Conservation (phyloP, 2,113 vertebrate species). For the Entelurus aequoreus region DNA sequence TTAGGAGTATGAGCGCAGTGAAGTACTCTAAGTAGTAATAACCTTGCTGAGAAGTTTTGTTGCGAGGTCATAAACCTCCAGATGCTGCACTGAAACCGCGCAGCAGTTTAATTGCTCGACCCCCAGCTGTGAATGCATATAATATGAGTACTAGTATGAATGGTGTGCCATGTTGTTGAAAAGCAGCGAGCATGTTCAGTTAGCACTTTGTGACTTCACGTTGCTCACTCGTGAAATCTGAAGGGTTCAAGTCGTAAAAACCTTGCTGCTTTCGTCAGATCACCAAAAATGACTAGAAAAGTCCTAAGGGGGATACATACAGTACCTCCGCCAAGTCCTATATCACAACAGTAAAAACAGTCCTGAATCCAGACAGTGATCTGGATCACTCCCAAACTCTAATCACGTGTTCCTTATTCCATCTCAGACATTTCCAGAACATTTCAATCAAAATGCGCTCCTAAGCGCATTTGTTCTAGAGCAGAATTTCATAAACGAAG, state of each 20-base stretch:
- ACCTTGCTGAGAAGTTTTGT: slow-evolving; percentile 7
- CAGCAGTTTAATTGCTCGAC: slow-evolving; percentile 15
- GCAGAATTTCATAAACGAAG: no score
- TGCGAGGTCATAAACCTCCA: slow-evolving; percentile 27
- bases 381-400: no score
- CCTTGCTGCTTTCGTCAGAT: slow-evolving; percentile 20
- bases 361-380: no score
- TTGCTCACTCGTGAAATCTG: slow-evolving; percentile 31
- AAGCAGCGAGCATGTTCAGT: slow-evolving; percentile 10
- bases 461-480: no score
- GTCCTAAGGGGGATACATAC: slow-evolving; percentile 1
- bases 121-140: slow-evolving; percentile 23
- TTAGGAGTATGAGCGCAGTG: background rate
- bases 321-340: no score
- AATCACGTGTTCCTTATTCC: no score
- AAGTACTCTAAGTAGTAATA: slow-evolving; percentile 14
- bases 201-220: background rate
- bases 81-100: slow-evolving; percentile 1
- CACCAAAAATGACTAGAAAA: slow-evolving; percentile 21
- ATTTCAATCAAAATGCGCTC: no score
- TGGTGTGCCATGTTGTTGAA: slow-evolving; percentile 18
- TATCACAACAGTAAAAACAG: no score
- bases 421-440: no score
- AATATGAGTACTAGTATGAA: slow-evolving; percentile 13
- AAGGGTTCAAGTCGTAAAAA: slow-evolving; percentile 14